Conservation (phyloP, 2,113 vertebrate genomes). For the Murina feae region DNA sequence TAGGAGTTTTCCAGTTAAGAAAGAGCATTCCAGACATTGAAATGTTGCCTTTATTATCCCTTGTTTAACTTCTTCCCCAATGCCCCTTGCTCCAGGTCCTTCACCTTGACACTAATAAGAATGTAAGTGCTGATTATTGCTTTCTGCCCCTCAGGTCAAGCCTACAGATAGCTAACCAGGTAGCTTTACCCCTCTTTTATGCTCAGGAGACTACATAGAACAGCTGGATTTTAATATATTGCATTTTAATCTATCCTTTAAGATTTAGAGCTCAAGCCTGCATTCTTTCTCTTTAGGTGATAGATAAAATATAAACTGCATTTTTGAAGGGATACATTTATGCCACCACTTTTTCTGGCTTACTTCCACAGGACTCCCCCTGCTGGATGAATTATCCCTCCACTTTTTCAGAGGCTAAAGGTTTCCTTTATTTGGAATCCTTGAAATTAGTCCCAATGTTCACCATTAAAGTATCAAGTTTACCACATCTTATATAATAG, state of each 20-base stretch:
- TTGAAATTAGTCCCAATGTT: background rate
- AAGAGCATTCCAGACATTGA: background rate
- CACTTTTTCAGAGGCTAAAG: background rate
- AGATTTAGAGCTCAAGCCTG: background rate
- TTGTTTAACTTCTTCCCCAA: background rate
- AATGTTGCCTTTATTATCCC: background rate
- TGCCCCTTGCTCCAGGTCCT: background rate
- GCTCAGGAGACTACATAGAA: background rate
- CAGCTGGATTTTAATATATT: background rate
- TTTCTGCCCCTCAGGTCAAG: background rate
- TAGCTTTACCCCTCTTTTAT: background rate
- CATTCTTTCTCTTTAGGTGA: background rate
- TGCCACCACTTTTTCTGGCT: background rate
- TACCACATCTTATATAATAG: too few relatives aligned
- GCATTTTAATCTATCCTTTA: background rate
- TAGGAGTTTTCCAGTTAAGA: background rate
- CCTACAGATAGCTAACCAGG: background rate
- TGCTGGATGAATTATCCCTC: background rate
- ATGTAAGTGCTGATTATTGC: background rate
- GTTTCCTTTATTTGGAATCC: background rate
- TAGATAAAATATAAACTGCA: background rate
- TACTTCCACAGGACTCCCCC: background rate
- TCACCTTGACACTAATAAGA: background rate
- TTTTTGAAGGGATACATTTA: background rate
- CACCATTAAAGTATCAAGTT: background rate